Base-by-base conservation (phyloP, 2,113 vertebrate species). In the Amazona vittata region DNA sequence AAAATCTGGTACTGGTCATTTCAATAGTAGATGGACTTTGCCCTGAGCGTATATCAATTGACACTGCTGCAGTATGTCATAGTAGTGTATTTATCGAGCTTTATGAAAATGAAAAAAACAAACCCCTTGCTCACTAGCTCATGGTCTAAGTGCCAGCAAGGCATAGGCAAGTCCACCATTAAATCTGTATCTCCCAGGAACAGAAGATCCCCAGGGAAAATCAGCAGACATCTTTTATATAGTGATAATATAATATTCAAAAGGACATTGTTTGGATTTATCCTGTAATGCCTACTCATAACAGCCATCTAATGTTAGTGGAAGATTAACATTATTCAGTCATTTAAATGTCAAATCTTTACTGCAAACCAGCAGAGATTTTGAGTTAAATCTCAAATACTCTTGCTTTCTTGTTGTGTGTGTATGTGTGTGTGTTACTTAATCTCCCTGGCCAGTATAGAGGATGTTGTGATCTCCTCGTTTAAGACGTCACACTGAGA, bases 401-500 rank as follows among this genome's bases (percentile, higher is more conserved):
- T 79, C 84, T 83, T 93, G 90, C 94, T 86, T 94, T 94, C 67
- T 85, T 2, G 1, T 6, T 55, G 5, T 60, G 35, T 39, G 33
- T 47, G 13, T 86, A 28, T 64, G 43, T 49, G 7, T 76, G 41
- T 93, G 67, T 86, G 49, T 80, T 80, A 43, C 43, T 78, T 96
- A 92, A 94, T 96, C 93, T 90, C 26, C 76, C 88, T 57, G 64
- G 60, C 79, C 92, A 83, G 75, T 63, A 11, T 11, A 86, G 79
- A 68, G 92, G 93, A 94, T 95, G 89, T 94, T 94, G 92, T 96
- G 93, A 94, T 94, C 90, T 95, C 85, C 88, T 90, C 14, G 2
- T 95, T 96, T 78, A 78, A 94, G 92, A 97, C 79, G 68, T 94
- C 96, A 96, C 80, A 35, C 93, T 95, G 94, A 97, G 96, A 94